Evolutionary conservation across 2,113 vertebrate species (phyloP), one percentile per base, ranked within the genome.

Genomic region (Puntigrus tetrazona): DNA sequence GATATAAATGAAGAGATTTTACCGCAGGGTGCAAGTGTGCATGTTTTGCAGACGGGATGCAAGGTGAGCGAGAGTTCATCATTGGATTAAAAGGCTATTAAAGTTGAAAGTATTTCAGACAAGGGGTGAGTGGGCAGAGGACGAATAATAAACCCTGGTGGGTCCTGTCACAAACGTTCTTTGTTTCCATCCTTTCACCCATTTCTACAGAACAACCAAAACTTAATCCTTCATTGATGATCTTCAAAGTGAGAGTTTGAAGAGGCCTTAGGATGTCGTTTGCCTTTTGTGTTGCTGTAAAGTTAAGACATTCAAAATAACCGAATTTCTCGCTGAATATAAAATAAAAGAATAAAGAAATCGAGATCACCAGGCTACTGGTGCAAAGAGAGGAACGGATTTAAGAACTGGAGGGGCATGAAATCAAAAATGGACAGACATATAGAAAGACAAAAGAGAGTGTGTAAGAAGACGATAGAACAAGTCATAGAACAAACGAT

Each of bases 61-160:
- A 89, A 89, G 93, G 93, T 94, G 91, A 94, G 81, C 88, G 50
- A 88, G 89, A 94, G 94, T 94, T 94, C 93, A 94, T 89, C 89
- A 85, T 65, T 84, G 85, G 91, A 92, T 93, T 94, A 86, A 88
- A 93, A 91, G 88, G 89, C 92, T 90, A 91, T 91, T 87, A 93
- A 92, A 91, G 92, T 92, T 90, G 91, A 91, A 92, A 92, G 91
- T 92, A 89, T 92, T 91, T 88, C 91, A 92, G 91, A 88, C 91
- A 88, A n/a, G 41, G 90, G 89, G 87, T 89, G 91, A 91, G 92
- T 75, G 88, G 77, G 85, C 78, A 84, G 81, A 86, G 38, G 5
- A 84, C 55, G 67, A 84, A 81, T 45, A 84, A 88, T 81, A 78
- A 81, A 84, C 63, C 55, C 85, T 74, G 81, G 72, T 80, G 81